phyloP scores from a whole-genome alignment of 2,888 invertebrate species.

The Pasiphila rectangulata region DNA sequence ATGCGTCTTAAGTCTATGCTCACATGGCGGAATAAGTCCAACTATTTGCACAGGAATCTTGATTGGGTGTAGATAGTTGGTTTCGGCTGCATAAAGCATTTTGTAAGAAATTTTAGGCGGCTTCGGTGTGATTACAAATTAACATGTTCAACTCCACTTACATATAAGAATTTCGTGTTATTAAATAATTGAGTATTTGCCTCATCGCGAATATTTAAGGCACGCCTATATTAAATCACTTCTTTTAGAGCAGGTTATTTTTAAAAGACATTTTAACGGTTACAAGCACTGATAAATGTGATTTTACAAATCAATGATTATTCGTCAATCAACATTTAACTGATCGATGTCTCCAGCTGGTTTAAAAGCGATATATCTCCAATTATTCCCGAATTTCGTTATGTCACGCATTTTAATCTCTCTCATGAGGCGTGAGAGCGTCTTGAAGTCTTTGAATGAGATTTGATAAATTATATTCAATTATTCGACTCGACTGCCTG shows the following conservation, averaged over 20 bases:
- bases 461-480: too few species aligned
- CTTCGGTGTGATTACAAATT: neutral
- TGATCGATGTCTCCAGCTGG: constrained; percentile 23
- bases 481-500: too few species aligned
- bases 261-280: too few species aligned
- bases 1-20: too few species aligned
- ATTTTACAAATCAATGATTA: neutral
- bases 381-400: constrained; percentile 9
- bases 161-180: too few species aligned
- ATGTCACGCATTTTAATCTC: constrained; percentile 16
- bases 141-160: too few species aligned
- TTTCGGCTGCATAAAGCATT: neutral
- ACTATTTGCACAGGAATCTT: neutral
- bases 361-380: constrained; percentile 21
- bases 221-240: too few species aligned
- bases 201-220: too few species aligned
- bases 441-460: too few species aligned
- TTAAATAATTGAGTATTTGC: too few species aligned
- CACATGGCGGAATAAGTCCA: too few species aligned
- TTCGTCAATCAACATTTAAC: constrained; percentile 14
- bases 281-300: neutral
- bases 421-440: constrained; percentile 24
- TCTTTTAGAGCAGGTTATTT: too few species aligned
- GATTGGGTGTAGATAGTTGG: neutral
- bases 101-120: neutral